Evolutionary conservation across 2,888 invertebrate genomes (phyloP).

Genomic region (Cyaniris semiargus): DNA sequence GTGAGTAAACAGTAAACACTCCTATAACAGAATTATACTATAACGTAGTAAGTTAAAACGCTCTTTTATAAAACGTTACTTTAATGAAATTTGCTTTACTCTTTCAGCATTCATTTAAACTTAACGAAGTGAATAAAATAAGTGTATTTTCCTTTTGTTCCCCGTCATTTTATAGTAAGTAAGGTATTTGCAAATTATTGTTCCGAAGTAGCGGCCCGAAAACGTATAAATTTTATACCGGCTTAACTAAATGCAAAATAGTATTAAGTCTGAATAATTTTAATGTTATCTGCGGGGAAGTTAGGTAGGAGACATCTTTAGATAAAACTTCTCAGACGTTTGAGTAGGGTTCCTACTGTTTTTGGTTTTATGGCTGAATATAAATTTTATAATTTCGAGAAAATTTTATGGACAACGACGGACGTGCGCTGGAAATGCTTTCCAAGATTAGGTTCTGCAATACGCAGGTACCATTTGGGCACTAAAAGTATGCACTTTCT

Average conservation of each 20-base stretch:
- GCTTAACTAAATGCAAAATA: constrained; percentile 60
- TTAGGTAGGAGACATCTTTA: constrained; percentile 39
- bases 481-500: no score
- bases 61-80: constrained; percentile 28
- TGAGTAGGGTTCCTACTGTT: constrained; percentile 14
- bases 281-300: constrained; percentile 55
- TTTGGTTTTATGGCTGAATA: constrained; percentile 22
- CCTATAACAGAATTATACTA: no score
- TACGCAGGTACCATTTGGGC: not conserved
- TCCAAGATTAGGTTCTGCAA: not conserved
- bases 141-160: constrained; percentile 21
- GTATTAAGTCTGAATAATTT: constrained; percentile 63
- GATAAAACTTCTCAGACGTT: constrained; percentile 32
- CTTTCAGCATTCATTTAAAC: constrained; percentile 12
- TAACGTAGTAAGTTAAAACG: not conserved
- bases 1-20: not conserved
- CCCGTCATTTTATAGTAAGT: constrained; percentile 18
- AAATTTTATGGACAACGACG: not conserved
- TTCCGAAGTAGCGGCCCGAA: constrained; percentile 40
- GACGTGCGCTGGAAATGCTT: not conserved
- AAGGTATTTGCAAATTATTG: constrained; percentile 20
- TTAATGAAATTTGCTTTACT: constrained; percentile 23
- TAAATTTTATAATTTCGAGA: constrained; percentile 13
- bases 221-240: constrained; percentile 56
- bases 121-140: constrained; percentile 19